Conservation (phyloP, 2,888 invertebrate genomes). For the Elmis aenea region DNA sequence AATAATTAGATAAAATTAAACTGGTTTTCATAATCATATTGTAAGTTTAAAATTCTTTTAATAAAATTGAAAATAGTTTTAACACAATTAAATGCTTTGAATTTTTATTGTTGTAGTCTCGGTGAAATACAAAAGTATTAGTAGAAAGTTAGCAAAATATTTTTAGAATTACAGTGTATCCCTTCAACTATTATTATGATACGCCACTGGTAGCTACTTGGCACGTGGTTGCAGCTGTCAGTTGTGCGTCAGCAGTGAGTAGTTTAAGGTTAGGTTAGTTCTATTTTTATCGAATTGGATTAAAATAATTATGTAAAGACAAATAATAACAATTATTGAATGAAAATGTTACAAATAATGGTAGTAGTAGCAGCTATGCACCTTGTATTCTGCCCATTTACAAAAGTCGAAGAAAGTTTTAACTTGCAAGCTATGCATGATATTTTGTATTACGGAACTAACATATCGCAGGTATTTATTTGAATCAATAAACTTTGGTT, state of each 20-base stretch:
- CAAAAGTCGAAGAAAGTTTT: conserved; percentile 99
- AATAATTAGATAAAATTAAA: no score
- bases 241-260: no score
- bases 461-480: conserved; percentile 71
- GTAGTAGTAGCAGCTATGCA: conserved; percentile 73
- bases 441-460: conserved; percentile 80
- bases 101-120: no score
- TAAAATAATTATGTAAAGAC: conserved; percentile 33
- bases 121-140: no score
- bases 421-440: conserved; percentile 98
- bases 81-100: no score
- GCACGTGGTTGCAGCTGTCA: no score
- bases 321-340: conserved; percentile 20
- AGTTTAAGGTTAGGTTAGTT: conserved; percentile 33
- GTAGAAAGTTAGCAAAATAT: no score
- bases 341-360: conserved; percentile 66
- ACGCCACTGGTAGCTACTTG: conserved; percentile 2
- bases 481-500: no score
- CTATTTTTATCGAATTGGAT: conserved; percentile 33
- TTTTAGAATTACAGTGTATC: no score
- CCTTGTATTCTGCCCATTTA: conserved; percentile 85
- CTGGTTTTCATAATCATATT: no score
- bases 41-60: no score
- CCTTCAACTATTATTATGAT: background rate
- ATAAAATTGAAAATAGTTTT: no score